Conservation (phyloP, 2,797 vertebrate genomes). For the Cheirogaleus major region DNA sequence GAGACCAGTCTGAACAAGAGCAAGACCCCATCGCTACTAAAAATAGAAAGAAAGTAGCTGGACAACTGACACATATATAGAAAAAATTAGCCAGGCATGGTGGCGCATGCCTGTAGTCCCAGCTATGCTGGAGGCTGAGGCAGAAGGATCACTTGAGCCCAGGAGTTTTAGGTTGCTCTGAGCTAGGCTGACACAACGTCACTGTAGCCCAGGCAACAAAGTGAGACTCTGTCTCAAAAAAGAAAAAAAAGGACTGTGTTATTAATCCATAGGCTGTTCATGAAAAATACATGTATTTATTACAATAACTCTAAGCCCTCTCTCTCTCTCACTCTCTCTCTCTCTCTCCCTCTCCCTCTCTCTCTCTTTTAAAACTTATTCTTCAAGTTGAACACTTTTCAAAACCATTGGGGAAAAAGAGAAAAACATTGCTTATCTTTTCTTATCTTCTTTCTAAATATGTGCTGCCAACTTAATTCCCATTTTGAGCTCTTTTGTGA, state of each 20-base stretch:
- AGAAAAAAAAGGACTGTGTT: not conserved
- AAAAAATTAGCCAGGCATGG: too few relatives aligned
- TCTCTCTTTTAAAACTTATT: not conserved
- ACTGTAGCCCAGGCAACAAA: too few relatives aligned
- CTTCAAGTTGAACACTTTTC: not conserved
- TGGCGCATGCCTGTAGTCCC: too few relatives aligned
- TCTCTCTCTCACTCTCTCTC: not conserved
- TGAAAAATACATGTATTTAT: not conserved
- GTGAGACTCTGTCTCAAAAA: too few relatives aligned
- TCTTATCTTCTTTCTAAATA: slow-evolving; percentile 16
- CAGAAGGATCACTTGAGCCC: too few relatives aligned
- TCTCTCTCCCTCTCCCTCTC: not conserved
- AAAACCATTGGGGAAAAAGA: not conserved
- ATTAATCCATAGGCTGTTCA: not conserved
- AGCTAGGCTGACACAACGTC: too few relatives aligned
- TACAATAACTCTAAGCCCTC: not conserved
- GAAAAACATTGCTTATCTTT: not conserved
- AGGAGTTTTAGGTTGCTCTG: too few relatives aligned
- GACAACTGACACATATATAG: too few relatives aligned
- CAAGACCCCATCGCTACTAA: too few relatives aligned
- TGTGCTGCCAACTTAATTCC: not conserved
- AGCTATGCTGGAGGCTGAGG: too few relatives aligned
- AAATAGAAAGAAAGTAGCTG: too few relatives aligned
- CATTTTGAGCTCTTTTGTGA: slow-evolving; percentile 36
- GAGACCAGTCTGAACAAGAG: too few relatives aligned